phyloP scores from a whole-genome alignment of 2,888 invertebrate species.

The Cheilosia variabilis region DNA sequence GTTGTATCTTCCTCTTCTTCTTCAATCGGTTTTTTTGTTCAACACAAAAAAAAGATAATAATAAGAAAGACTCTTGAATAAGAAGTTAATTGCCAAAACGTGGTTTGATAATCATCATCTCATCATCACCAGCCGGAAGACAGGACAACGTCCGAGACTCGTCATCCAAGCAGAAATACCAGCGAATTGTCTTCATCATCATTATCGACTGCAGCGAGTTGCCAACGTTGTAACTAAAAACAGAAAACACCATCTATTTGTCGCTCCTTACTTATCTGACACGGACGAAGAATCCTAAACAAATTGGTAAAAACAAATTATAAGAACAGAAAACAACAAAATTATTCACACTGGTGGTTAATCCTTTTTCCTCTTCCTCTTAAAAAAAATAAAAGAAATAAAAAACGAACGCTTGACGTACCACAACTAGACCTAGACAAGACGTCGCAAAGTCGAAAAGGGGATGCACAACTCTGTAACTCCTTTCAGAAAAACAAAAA shows the following conservation, averaged over 20 bases:
- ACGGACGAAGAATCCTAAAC: conserved; percentile 69
- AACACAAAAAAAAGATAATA: conserved; percentile 3
- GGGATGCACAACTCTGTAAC: conserved; percentile 12
- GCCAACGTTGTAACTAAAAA: conserved; percentile 17
- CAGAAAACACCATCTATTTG: conserved; percentile 38
- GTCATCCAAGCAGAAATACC: conserved; percentile 29
- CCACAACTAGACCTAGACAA: conserved; percentile 46
- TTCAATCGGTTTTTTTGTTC: conserved; percentile 31
- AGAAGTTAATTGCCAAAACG: conserved; percentile 66
- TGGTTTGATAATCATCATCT: conserved; percentile 55
- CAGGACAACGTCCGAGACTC: conserved; percentile 37
- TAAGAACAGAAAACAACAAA: conserved; percentile 41
- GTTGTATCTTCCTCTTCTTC: conserved; percentile 37
- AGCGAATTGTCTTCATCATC: conserved; percentile 28
- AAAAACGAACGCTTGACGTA: conserved; percentile 50
- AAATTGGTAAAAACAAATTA: conserved; percentile 66
- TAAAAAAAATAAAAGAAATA: background rate
- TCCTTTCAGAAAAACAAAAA: conserved; percentile 1
- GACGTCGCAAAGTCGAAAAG: conserved; percentile 37
- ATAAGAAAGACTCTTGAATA: conserved; percentile 52
- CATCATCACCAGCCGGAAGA: conserved; percentile 40
- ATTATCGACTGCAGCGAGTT: conserved; percentile 9
- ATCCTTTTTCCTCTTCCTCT: conserved; percentile 32
- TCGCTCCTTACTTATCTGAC: conserved; percentile 47
- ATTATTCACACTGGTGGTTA: conserved; percentile 62